phyloP scores from a whole-genome alignment of 1,140 invertebrate species.

The Papilio glaucus region DNA sequence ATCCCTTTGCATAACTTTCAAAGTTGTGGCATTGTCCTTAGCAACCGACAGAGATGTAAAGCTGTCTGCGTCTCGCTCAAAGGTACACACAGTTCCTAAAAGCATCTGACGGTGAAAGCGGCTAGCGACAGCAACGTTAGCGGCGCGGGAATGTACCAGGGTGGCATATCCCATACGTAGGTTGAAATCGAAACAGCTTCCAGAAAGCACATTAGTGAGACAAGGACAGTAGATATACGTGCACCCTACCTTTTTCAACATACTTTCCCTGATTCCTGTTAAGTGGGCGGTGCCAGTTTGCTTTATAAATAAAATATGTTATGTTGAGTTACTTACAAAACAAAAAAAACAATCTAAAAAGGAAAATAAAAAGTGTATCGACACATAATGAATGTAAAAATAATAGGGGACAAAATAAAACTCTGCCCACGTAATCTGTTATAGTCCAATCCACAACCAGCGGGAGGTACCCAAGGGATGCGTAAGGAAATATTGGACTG shows the following conservation, averaged over 20 bases:
- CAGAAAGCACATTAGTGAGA: constrained; percentile 68
- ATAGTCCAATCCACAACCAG: not conserved
- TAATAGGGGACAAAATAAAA: not conserved
- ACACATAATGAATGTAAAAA: not conserved
- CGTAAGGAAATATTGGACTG: constrained; percentile 75
- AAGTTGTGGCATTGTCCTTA: constrained; percentile 17
- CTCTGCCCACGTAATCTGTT: not conserved
- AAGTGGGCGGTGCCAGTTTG: constrained; percentile 11
- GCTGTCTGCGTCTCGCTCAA: constrained; percentile 23
- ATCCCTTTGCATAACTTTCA: constrained; percentile 44
- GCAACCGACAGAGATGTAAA: constrained; percentile 16
- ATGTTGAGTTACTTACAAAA: not conserved
- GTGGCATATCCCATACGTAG: constrained; percentile 57
- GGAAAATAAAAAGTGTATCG: not conserved
- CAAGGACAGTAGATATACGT: constrained; percentile 52
- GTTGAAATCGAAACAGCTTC: constrained; percentile 57
- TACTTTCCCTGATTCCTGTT: not conserved
- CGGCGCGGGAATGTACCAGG: constrained; percentile 82
- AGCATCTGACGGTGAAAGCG: constrained; percentile 77
- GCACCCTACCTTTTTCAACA: constrained; percentile 44
- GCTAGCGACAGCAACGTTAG: constrained; percentile 74
- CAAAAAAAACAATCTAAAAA: not conserved
- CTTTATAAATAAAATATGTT: not conserved
- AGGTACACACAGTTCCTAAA: constrained; percentile 46
- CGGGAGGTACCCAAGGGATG: constrained; percentile 77